These are phyloP conservation scores for Ormyrus pomaceus DNA, from an alignment of 2,888 invertebrate species.

Conservation along the genomic window DNA sequence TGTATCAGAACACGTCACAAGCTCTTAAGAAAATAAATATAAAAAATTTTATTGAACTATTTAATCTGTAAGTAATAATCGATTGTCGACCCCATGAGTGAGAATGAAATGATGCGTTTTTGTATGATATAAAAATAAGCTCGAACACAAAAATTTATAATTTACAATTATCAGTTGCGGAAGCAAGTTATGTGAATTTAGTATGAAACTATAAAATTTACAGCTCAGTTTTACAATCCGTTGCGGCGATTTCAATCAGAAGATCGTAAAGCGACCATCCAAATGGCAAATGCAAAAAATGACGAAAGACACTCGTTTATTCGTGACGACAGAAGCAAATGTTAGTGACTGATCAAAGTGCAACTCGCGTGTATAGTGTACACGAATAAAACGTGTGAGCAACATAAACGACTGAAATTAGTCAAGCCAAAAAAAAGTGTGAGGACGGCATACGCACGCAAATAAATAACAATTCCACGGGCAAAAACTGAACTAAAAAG, in stretches of 20 bases:
- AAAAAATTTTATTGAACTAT: not conserved
- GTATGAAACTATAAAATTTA: too few species aligned
- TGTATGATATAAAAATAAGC: slow-evolving; percentile 1
- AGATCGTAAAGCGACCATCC: too few species aligned
- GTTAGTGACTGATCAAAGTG: too few species aligned
- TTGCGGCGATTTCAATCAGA: too few species aligned
- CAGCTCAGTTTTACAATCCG: too few species aligned
- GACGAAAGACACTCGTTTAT: too few species aligned
- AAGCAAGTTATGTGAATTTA: too few species aligned
- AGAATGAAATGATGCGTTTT: slow-evolving; percentile 33
- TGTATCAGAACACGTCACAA: not conserved
- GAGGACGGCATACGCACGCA: slow-evolving; percentile 35
- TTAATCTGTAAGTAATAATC: not conserved
- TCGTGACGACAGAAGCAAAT: too few species aligned
- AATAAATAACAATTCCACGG: slow-evolving; percentile 39
- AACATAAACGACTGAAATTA: slow-evolving; percentile 41
- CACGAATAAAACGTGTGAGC: slow-evolving; percentile 41
- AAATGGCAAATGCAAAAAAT: too few species aligned
- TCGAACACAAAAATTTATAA: not conserved
- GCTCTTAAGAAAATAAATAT: slow-evolving; percentile 11
- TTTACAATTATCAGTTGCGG: too few species aligned
- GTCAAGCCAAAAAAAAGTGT: slow-evolving; percentile 51
- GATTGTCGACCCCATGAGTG: slow-evolving; percentile 53
- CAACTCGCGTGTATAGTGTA: too few species aligned
- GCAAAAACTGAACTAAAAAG: slow-evolving; percentile 45